Evolutionary conservation across 2,888 invertebrate species (phyloP), one percentile per base, ranked within the genome.

Genomic region (Cheilosia variabilis): DNA sequence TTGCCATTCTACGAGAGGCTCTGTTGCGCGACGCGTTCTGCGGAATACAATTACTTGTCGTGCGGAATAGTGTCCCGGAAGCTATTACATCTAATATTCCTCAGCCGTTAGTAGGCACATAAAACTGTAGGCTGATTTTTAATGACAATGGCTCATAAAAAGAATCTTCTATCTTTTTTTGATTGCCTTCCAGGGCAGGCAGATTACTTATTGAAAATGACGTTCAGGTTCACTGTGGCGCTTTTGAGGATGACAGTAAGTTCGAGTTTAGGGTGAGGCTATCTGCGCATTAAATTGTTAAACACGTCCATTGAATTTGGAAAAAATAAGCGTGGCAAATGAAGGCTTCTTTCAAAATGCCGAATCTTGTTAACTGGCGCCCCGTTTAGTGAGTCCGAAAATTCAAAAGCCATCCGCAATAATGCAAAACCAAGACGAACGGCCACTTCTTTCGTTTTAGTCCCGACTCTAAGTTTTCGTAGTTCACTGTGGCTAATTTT

Each of bases 91-190:
- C 24, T 47, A 65, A 65, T 79, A 53, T 17, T 58, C 68, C 47
- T 31, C 17, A 7, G 47, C 45, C 50, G 66, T 19, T 41, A 10
- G 66, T 73, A 68, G 62, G 75, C 77, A 72, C 65, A 76, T 86
- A 76, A 71, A 86, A 76, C 45, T 86, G 65, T 68, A 72, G 81
- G 86, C 76, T 68, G 72, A 68, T 68, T 80, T 81, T 80, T 86
- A 86, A 86, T 86, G 76, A 72, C 81, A 72, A 72, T 86, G 72
- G 81, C 81, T 77, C 86, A 72, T 86, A 86, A 86, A 86, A 80
- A 43, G 57, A 77, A 77, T 80, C 81, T 66, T 69, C 55, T 60
- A 77, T 80, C 81, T 66, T 69, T 50, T 60, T 77, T 81, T 76
- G 86, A 86, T 86, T 81, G 86, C 76, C 68, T 76, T 75, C 69